phyloP scores from a whole-genome alignment of 1,140 invertebrate genomes.

The Drosophila bocki region DNA sequence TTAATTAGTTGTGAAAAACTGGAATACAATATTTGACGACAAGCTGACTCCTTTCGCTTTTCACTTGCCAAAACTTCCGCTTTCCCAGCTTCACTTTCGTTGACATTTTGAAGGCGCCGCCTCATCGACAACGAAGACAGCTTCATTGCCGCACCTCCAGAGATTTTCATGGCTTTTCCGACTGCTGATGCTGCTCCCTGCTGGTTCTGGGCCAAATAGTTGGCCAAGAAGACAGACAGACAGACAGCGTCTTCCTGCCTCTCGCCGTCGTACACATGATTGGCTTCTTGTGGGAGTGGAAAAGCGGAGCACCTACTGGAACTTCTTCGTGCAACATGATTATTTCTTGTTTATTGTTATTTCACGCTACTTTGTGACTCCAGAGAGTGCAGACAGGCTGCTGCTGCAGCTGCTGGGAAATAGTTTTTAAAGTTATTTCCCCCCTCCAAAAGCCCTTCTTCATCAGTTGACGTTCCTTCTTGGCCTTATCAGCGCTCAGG shows the following conservation, averaged over 20 bases:
- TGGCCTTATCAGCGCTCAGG: conserved; percentile 29
- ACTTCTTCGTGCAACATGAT: conserved; percentile 68
- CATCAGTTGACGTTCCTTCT: conserved; percentile 20
- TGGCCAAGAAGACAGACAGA: conserved; percentile 31
- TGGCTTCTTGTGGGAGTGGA: conserved; percentile 50
- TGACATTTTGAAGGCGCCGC: conserved; percentile 55
- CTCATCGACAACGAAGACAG: conserved; percentile 34
- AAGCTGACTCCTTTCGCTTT: conserved; percentile 37
- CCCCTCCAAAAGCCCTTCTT: too few relatives aligned
- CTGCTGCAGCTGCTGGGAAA: conserved; percentile 18
- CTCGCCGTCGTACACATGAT: conserved; percentile 75
- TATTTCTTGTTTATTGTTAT: conserved; percentile 83
- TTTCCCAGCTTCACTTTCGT: conserved; percentile 42
- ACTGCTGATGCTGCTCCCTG: neutral
- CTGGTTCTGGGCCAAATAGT: conserved; percentile 53
- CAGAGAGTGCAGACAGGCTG: conserved; percentile 15
- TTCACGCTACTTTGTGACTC: conserved; percentile 67
- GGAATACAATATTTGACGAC: neutral
- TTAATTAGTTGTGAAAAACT: neutral
- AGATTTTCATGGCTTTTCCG: neutral
- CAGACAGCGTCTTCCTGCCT: conserved; percentile 36
- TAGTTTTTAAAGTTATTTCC: conserved; percentile 50
- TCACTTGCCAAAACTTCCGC: conserved; percentile 18
- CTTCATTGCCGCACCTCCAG: conserved; percentile 27
- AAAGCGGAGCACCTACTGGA: conserved; percentile 14